phyloP scores from a whole-genome alignment of 2,797 vertebrate genomes.

The Pagetopsis macropterus region DNA sequence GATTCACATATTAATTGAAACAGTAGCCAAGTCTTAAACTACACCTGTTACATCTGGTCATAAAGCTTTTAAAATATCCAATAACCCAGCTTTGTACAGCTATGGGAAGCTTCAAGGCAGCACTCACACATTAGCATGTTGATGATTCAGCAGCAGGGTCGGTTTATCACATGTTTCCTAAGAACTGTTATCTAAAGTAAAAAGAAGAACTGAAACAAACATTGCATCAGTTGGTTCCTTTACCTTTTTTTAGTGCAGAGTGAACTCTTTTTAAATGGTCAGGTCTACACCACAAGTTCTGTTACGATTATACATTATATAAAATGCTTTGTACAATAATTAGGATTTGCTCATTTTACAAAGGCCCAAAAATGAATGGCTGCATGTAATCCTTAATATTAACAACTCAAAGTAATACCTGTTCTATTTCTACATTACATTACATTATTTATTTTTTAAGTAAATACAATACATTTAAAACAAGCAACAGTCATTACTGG shows the following conservation, averaged over 20 bases:
- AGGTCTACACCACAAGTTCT: no score
- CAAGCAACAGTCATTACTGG: no score
- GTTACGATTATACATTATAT: no score
- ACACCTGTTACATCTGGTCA: neutral
- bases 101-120: neutral
- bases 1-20: neutral
- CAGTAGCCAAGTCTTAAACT: neutral
- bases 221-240: neutral
- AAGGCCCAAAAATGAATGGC: no score
- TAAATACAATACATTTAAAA: no score
- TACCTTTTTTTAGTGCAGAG: neutral
- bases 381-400: neutral
- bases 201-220: constrained; percentile 43
- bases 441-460: no score
- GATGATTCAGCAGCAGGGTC: neutral
- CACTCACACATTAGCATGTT: neutral
- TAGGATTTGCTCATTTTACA: no score
- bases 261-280: neutral
- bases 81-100: neutral
- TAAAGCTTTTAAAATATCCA: neutral
- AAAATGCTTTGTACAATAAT: no score
- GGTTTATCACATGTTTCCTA: neutral
- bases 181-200: neutral
- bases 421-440: neutral
- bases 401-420: constrained; percentile 1